phyloP scores from a whole-genome alignment of 2,797 vertebrate genomes.

The Percopsis omiscomaycus region DNA sequence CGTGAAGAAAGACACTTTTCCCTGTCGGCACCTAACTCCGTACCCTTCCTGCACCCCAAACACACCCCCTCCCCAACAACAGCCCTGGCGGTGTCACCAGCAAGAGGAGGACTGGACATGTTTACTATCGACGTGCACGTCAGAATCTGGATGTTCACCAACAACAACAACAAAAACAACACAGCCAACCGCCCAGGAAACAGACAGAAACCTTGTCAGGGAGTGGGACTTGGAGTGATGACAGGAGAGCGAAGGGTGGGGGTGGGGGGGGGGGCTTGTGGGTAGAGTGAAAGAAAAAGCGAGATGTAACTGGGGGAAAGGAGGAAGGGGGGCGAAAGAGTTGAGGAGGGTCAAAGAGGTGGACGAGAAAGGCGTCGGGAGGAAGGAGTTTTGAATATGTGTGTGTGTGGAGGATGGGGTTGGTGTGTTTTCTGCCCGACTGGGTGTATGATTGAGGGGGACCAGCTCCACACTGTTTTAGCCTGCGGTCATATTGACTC shows the following conservation, averaged over 20 bases:
- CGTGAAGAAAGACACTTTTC: neutral
- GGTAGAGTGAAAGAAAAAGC: neutral
- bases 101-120: conserved; percentile 17
- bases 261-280: neutral
- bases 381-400: conserved; percentile 33
- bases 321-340: neutral
- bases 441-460: conserved; percentile 52
- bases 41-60: neutral
- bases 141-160: conserved; percentile 50
- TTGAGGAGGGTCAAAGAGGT: neutral
- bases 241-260: conserved; percentile 11
- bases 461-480: conserved; percentile 61
- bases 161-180: conserved; percentile 29
- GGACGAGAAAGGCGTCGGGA: neutral
- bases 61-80: neutral
- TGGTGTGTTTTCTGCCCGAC: conserved; percentile 39
- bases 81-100: conserved; percentile 47
- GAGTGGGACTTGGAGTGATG: conserved; percentile 10
- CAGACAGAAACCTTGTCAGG: conserved; percentile 20
- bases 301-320: neutral
- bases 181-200: conserved; percentile 3
- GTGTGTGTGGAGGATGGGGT: neutral
- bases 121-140: conserved; percentile 32
- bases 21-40: neutral
- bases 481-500: conserved; percentile 79